Evolutionary conservation across 92 coral and sea anemone species (phyloP), one percentile per base, ranked within the genome.

Genomic region (Zoanthus sociatus): DNA sequence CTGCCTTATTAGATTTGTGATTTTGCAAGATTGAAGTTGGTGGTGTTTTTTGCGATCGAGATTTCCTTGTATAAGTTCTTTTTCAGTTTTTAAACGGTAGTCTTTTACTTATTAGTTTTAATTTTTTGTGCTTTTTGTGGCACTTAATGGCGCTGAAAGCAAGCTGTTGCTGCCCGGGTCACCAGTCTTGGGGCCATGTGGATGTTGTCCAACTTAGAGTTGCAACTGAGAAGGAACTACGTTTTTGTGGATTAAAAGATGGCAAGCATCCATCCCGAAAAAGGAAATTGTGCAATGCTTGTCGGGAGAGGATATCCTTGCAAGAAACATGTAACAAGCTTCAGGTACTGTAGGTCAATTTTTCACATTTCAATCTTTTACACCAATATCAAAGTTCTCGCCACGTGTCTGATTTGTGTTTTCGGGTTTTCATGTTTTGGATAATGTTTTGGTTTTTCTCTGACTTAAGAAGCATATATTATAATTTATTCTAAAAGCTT

Each of bases 221-320:
- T 17, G 42, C 42, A 37, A 37, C 61, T 17, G 79, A 75, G n/a
- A n/a, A n/a, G 33, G 61, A 75, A 70, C 63, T 16, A 15, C 14
- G 79, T 50, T 84, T 89, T 50, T 78, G 89, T 78, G 71, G 72
- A 0, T 20, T 84, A 7, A 76, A 86, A 56, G 89, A 84, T 58
- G 83, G 92, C 15, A 78, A 77, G 30, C 86, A 56, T 55, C 84
- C 78, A 76, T 76, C 77, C 61, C 71, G 89, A 11, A 89, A 78
- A 47, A 78, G 77, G 14, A 84, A 77, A 68, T 51, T 69, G 15
- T 89, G 92, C 61, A 45, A 53, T 66, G 73, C 77, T 77, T 84
- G 92, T 48, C 18, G 68, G 46, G 82, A 77, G 21, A 77, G 48
- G 17, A n/a, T n/a, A n/a, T n/a, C n/a, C n/a, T n/a, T n/a, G n/a